phyloP scores from a whole-genome alignment of 2,113 vertebrate species.

The Actinemys pallida region DNA sequence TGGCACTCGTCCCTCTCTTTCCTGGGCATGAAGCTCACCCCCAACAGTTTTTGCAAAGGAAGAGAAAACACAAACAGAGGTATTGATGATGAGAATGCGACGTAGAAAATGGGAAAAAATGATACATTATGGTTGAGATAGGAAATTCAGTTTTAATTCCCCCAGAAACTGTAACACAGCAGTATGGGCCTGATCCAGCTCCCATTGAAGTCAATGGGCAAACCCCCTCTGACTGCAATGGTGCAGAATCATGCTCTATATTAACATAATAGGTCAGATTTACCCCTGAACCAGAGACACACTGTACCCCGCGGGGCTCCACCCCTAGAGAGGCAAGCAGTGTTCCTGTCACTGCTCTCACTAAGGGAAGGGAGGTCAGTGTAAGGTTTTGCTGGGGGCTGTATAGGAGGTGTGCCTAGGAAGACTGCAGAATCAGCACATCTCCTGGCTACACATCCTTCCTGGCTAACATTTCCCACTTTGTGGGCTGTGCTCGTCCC shows the following conservation, averaged over 20 bases:
- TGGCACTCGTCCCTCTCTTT: background rate
- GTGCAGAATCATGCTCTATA: background rate
- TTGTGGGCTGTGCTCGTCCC: background rate
- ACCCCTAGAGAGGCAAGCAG: background rate
- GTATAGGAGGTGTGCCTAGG: background rate
- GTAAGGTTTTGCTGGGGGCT: background rate
- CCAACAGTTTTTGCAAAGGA: background rate
- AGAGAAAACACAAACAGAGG: background rate
- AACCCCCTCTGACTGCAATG: background rate
- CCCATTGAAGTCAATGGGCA: background rate
- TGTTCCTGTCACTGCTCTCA: background rate
- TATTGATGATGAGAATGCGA: background rate
- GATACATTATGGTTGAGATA: background rate
- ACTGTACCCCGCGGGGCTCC: background rate
- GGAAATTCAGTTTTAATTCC: background rate
- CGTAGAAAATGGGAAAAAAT: background rate
- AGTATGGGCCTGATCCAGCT: background rate
- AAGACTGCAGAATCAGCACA: background rate
- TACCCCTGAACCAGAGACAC: background rate
- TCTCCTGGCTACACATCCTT: background rate
- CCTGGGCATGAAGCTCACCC: background rate
- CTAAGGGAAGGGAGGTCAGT: background rate
- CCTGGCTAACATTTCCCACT: background rate
- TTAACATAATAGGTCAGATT: background rate
- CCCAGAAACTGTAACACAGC: background rate